These are phyloP conservation scores for Trichogramma pretiosum DNA, from an alignment of 1,140 invertebrate genomes.

Conservation along the genomic window DNA sequence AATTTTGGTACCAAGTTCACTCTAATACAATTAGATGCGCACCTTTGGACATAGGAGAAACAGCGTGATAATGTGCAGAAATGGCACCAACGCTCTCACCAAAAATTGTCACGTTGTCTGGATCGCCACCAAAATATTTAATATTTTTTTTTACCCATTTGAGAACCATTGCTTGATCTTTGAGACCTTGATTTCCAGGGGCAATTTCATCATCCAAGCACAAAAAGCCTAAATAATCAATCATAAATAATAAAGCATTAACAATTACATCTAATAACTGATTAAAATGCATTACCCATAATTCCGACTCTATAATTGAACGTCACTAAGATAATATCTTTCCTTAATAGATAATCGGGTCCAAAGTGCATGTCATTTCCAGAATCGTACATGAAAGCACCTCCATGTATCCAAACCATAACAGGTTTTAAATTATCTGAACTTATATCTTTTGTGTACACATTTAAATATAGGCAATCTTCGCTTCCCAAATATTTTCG, in stretches of 20 bases:
- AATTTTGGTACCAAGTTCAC: too few species aligned
- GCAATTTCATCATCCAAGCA: slow-evolving; percentile 5
- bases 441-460: slow-evolving; percentile 55
- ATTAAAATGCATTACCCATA: not conserved
- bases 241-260: not conserved
- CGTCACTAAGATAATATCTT: slow-evolving; percentile 53
- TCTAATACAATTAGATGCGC: not conserved
- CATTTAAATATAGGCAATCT: slow-evolving; percentile 78
- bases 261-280: not conserved
- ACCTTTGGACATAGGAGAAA: slow-evolving; percentile 25
- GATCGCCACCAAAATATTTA: slow-evolving; percentile 11
- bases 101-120: slow-evolving; percentile 35
- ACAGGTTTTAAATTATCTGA: slow-evolving; percentile 27
- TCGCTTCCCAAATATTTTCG: slow-evolving; percentile 38
- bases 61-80: slow-evolving; percentile 32
- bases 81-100: slow-evolving; percentile 45
- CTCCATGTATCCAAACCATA: slow-evolving; percentile 54
- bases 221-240: slow-evolving; percentile 14
- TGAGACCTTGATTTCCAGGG: slow-evolving; percentile 13
- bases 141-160: slow-evolving; percentile 16
- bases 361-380: slow-evolving; percentile 28
- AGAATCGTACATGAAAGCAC: slow-evolving; percentile 47
- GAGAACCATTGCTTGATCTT: slow-evolving; percentile 34
- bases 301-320: slow-evolving; percentile 58
- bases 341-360: slow-evolving; percentile 40